Conservation (phyloP, 2,888 invertebrate species). For the Masnerella sp. region DNA sequence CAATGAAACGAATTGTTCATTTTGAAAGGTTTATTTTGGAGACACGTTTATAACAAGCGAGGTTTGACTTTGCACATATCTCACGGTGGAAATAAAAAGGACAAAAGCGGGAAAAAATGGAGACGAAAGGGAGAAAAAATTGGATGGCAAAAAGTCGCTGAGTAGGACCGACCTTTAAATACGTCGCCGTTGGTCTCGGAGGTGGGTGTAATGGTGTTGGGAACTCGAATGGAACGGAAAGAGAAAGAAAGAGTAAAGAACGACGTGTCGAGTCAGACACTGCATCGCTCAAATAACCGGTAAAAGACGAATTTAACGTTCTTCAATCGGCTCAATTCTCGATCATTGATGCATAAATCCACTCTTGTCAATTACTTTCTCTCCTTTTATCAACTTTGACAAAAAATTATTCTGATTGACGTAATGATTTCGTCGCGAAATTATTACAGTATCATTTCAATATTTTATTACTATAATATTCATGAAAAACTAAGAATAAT, state of each 20-base stretch:
- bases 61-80: background rate
- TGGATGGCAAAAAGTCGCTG: conserved; percentile 38
- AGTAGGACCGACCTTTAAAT: conserved; percentile 39
- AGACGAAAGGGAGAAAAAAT: conserved; percentile 25
- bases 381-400: too few species aligned
- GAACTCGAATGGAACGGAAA: conserved; percentile 22
- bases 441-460: too few species aligned
- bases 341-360: conserved; percentile 42
- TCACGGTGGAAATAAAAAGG: conserved; percentile 1
- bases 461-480: too few species aligned
- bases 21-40: too few species aligned
- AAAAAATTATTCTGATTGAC: too few species aligned
- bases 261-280: conserved; percentile 46
- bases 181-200: conserved; percentile 23
- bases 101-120: conserved; percentile 3
- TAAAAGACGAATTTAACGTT: conserved; percentile 43
- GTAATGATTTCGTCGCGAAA: too few species aligned
- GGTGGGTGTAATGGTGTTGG: conserved; percentile 23
- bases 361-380: conserved; percentile 40
- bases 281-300: conserved; percentile 44
- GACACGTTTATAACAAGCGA: background rate
- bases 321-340: conserved; percentile 38
- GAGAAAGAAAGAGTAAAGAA: conserved; percentile 38
- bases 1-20: too few species aligned
- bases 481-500: too few species aligned